Percentiles rank a stretch among this genome's conserved stretches.
phyloP scores from a whole-genome alignment of 2,113 vertebrate species.

The Nansenia antarctica region DNA sequence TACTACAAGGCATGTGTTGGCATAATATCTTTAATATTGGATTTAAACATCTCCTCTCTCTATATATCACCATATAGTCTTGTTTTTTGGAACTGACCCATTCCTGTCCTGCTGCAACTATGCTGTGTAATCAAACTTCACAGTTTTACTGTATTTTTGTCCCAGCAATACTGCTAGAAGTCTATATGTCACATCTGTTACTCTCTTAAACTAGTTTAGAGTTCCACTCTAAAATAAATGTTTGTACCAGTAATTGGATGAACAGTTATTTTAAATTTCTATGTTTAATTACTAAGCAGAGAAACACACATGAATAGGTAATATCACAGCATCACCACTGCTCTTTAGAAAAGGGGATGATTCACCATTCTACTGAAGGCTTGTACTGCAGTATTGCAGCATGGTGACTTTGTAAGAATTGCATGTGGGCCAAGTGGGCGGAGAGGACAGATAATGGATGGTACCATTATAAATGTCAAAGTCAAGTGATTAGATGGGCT shows the following conservation, averaged over 20 bases:
- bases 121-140: neutral
- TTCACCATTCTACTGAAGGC: no score
- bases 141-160: neutral
- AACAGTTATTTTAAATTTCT: no score
- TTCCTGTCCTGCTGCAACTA: neutral
- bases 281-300: neutral
- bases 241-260: no score
- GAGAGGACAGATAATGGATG: neutral
- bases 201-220: no score
- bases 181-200: no score
- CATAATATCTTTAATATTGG: constrained; percentile 24
- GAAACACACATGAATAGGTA: neutral
- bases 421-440: neutral
- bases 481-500: constrained; percentile 11
- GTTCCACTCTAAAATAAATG: no score
- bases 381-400: neutral
- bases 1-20: constrained; percentile 61
- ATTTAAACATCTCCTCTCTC: constrained; percentile 16
- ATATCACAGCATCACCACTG: neutral
- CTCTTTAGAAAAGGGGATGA: neutral
- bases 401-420: neutral
- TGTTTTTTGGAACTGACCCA: neutral
- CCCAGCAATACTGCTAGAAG: no score
- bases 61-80: constrained; percentile 32
- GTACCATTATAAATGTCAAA: neutral